Conservation (phyloP, 2,113 vertebrate species). For the Meriones unguiculatus region DNA sequence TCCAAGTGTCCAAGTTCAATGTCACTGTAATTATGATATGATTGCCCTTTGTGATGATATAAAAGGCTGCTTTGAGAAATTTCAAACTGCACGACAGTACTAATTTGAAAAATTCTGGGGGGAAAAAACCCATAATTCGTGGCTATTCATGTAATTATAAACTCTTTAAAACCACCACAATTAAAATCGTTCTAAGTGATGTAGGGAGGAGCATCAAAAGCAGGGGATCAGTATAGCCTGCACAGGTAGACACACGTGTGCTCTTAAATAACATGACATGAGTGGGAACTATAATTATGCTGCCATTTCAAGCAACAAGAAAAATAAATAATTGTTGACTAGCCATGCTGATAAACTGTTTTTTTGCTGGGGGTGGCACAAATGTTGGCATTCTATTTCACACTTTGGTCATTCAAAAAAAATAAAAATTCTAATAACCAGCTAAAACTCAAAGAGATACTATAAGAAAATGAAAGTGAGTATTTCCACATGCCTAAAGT, state of each 20-base stretch:
- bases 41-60: not conserved
- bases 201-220: not conserved
- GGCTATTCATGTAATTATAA: not conserved
- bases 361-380: not conserved
- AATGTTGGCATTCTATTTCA: not conserved
- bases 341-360: not conserved
- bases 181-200: not conserved
- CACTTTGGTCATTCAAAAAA: not conserved
- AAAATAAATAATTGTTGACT: constrained; percentile 28
- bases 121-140: not conserved
- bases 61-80: constrained; percentile 25
- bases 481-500: not conserved
- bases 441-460: not conserved
- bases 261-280: not conserved
- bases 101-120: not conserved
- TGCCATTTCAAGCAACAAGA: constrained; percentile 11
- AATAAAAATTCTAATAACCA: not conserved
- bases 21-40: not conserved
- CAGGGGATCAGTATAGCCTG: not conserved
- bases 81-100: not conserved
- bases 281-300: not conserved
- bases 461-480: not conserved
- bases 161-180: not conserved
- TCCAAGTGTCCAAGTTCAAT: constrained; percentile 13
- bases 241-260: not conserved